Percentiles rank a stretch among this genome's conserved stretches.
Conservation (phyloP, 2,888 invertebrate species). For the Dysmachus trigonus region DNA sequence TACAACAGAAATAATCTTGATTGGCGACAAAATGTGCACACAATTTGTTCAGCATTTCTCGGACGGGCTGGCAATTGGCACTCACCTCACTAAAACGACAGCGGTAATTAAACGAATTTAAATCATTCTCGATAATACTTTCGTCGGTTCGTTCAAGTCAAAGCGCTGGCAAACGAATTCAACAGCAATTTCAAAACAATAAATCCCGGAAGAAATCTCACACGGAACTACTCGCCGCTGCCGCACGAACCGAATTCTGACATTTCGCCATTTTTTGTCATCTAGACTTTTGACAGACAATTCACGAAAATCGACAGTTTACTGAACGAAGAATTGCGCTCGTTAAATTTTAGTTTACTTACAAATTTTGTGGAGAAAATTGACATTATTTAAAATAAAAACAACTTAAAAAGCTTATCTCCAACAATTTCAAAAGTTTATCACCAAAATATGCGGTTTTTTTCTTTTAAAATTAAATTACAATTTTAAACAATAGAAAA, state of each 20-base stretch:
- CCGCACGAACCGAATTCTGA: conserved; percentile 2
- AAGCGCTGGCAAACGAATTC: not conserved
- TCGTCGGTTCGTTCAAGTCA: not conserved
- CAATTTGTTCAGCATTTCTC: not conserved
- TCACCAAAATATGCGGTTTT: too few relatives aligned
- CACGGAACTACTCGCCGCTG: not conserved
- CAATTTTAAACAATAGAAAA: not conserved
- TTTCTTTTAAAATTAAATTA: too few relatives aligned
- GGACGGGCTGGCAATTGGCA: not conserved
- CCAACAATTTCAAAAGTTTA: too few relatives aligned
- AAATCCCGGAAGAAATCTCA: not conserved
- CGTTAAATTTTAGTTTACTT: not conserved
- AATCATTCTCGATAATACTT: not conserved
- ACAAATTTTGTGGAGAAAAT: not conserved
- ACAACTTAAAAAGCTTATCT: not conserved
- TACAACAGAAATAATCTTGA: not conserved
- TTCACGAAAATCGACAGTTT: not conserved
- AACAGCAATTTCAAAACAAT: conserved; percentile 1
- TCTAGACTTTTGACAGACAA: not conserved
- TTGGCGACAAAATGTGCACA: not conserved
- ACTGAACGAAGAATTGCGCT: not conserved
- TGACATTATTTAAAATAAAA: not conserved
- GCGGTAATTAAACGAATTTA: not conserved
- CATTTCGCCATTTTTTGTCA: conserved; percentile 25
- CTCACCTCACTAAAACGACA: not conserved